phyloP scores from a whole-genome alignment of 2,888 invertebrate genomes.

The Nasonia oneida region DNA sequence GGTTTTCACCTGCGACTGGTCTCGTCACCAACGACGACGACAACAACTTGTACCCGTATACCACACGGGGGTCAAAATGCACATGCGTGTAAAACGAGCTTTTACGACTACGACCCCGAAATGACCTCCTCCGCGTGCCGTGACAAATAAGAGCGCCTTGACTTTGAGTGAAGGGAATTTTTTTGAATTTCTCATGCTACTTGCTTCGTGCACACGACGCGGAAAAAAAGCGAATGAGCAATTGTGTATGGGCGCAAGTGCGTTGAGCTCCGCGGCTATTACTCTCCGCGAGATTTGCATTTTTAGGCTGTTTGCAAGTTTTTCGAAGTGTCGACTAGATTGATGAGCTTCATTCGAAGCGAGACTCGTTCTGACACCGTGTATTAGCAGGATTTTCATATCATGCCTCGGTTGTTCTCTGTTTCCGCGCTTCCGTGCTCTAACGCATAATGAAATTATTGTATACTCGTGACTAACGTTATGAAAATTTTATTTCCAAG shows the following conservation, averaged over 20 bases:
- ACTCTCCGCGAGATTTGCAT: slow-evolving; percentile 25
- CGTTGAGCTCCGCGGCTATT: slow-evolving; percentile 14
- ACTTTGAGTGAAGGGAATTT: slow-evolving; percentile 49
- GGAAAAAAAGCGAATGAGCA: slow-evolving; percentile 6
- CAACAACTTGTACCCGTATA: background rate
- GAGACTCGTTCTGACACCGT: background rate
- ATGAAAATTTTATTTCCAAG: slow-evolving; percentile 20
- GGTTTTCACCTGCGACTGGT: slow-evolving; percentile 62
- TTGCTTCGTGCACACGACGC: slow-evolving; percentile 10
- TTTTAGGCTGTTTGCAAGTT: background rate
- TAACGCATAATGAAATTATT: background rate
- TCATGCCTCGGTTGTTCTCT: background rate
- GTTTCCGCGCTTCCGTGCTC: background rate
- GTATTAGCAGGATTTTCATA: no score
- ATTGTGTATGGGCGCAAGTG: background rate
- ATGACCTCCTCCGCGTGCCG: slow-evolving; percentile 49
- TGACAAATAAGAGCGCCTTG: slow-evolving; percentile 49
- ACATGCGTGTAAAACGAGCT: slow-evolving; percentile 38
- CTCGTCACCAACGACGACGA: slow-evolving; percentile 5
- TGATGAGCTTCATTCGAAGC: background rate
- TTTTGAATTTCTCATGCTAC: background rate
- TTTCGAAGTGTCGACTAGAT: background rate
- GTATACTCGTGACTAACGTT: background rate
- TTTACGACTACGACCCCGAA: slow-evolving; percentile 39
- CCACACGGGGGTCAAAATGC: slow-evolving; percentile 36